Evolutionary conservation across 2,113 vertebrate genomes (phyloP).

Genomic region (Mystacornis crossleyi): DNA sequence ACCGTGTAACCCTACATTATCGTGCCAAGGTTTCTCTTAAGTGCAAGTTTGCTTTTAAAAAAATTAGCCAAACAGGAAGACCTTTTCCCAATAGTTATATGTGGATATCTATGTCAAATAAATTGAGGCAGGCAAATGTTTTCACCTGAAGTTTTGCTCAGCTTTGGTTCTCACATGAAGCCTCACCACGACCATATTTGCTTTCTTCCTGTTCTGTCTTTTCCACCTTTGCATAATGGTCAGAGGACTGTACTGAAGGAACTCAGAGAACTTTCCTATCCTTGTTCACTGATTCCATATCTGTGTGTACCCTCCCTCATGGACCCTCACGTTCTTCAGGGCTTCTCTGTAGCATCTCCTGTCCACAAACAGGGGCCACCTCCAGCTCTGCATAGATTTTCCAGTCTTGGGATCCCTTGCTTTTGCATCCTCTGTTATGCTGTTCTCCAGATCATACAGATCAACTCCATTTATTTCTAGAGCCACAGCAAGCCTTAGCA

Average conservation of each 20-base stretch:
- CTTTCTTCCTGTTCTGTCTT: neutral
- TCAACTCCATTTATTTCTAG: neutral
- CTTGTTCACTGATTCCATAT: neutral
- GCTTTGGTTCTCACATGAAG: neutral
- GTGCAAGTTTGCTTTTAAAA: neutral
- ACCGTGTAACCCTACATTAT: neutral
- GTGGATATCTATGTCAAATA: neutral
- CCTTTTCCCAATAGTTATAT: neutral
- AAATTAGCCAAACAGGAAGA: neutral
- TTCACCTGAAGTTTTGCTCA: neutral
- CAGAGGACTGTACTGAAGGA: neutral
- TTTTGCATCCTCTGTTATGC: neutral
- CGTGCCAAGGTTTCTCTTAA: neutral
- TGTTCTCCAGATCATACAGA: neutral
- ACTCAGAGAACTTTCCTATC: neutral
- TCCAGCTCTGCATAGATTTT: neutral
- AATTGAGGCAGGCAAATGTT: neutral
- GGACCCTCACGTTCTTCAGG: accelerated
- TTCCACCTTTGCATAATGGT: neutral
- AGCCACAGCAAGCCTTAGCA: neutral
- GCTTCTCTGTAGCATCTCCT: neutral
- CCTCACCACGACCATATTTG: neutral
- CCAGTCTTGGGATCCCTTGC: neutral
- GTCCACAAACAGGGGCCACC: neutral
- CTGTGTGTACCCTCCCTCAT: neutral